These are phyloP conservation scores for Muscicapa striata DNA, from an alignment of 2,797 vertebrate genomes.

Conservation along the genomic window DNA sequence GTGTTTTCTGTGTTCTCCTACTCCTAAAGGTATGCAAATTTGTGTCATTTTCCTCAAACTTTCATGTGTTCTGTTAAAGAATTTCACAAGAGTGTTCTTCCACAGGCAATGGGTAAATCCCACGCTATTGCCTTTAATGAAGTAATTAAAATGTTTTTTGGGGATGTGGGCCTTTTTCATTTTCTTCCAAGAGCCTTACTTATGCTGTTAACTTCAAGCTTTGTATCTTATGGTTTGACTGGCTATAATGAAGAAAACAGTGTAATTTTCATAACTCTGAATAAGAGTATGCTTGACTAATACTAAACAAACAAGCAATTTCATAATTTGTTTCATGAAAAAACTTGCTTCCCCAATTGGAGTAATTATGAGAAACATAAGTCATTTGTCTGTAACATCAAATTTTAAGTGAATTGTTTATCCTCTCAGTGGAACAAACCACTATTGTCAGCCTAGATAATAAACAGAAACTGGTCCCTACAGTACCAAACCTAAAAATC, in stretches of 20 bases:
- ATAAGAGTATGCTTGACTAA: background rate
- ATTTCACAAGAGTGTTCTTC: background rate
- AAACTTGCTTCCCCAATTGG: background rate
- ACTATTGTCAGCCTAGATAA: background rate
- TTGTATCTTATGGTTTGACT: background rate
- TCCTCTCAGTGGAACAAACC: background rate
- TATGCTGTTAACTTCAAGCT: background rate
- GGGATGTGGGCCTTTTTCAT: background rate
- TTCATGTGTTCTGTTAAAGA: background rate
- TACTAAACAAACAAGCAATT: background rate
- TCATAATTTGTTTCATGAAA: conserved; percentile 20
- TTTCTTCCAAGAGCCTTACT: background rate
- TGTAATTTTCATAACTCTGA: background rate
- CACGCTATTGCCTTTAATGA: background rate
- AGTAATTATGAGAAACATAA: conserved; percentile 19
- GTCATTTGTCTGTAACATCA: background rate
- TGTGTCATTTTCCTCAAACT: background rate
- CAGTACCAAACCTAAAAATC: background rate
- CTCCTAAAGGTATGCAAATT: background rate
- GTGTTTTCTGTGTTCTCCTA: background rate
- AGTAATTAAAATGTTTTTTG: background rate
- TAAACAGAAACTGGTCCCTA: background rate
- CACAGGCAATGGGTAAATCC: background rate
- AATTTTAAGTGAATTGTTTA: background rate
- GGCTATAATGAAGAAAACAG: background rate